Evolutionary conservation across 2,888 invertebrate genomes (phyloP), one percentile per base, ranked within the genome.

Genomic region (Dermolepida albohirtum): DNA sequence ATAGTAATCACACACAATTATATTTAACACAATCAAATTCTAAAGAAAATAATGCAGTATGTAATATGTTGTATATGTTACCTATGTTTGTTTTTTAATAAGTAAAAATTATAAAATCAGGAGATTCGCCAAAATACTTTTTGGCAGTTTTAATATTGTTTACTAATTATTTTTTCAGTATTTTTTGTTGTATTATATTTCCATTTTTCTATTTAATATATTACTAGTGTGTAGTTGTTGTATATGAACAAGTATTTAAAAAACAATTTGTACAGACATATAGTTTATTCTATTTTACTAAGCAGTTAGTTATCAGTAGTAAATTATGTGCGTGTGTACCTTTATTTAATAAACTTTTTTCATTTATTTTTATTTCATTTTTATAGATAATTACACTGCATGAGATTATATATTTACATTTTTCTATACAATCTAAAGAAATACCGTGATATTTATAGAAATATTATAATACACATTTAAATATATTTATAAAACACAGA

Each of bases 311-410:
- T 54, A 6, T 59, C 49, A 54, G 40, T 66, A 66, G 66, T 59
- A 66, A 66, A 50, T 66, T 66, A 66, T 66, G 12, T 62, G 59
- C 59, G 50, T 59, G 50, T 66, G 66, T 66, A 66, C 64, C 64
- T 66, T 66, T 70, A 69, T 65, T 66, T 67, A 65, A 70, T 55
- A 70, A 70, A 62, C 68, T 63, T 59, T 66, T 62, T 62, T 62
- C 66, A 64, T 66, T 70, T 71, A 68, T 64, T 66, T 71, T 69
- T 59, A 67, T 63, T 62, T 64, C 47, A 64, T 70, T 70, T 63
- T 69, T 70, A 66, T 71, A 66, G 62, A 64, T 34, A 10, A 29
- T 34, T 34, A 10, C 34, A 34, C 10, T 34, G 34, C 34, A 34
- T 34, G 34, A 5, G 8, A 10, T 34, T 34, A 6, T 34, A 34